Base-by-base conservation (phyloP, 2,113 vertebrate species). In the Dascyllus trimaculatus region DNA sequence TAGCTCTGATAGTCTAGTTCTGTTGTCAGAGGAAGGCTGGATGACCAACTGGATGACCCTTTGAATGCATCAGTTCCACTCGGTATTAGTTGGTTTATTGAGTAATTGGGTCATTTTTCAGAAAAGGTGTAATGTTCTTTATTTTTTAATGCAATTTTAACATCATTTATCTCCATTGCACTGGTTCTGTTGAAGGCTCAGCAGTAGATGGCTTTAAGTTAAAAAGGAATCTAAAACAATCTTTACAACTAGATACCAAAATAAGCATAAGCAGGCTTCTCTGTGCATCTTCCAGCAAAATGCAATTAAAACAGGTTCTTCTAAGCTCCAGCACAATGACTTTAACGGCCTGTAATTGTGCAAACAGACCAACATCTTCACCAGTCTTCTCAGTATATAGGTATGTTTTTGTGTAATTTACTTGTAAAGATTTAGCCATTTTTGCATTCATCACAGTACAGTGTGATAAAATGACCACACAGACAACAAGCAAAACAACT, bases 1-100 rank as follows among this genome's bases (percentile, higher is more conserved):
- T 95, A 82, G 29, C 15, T 6, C 59, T 9, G 13, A 35, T 38
- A 61, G 18, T 68, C 75, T 40, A 43, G 11, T 38, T 22, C 38
- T 60, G 18, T 45, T 70, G 46, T 62, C 21, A 11, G 21, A 21
- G 29, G n/a, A 26, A 25, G 4, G 1, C 24, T 43, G 58, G 8
- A 21, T 61, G 48, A 49, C 29, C 19, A 21, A 10, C 32, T 35
- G 11, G 40, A 15, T 15, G 13, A 21, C 48, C 19, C 40, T 62
- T 38, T 51, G 24, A 65, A 25, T 19, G 4, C 24, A 11, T 65
- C 7, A 56, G 53, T 63, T 67, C 15, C 13, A 67, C 9, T 14
- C 24, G 46, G 26, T 46, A 17, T 75, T 25, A 46, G 13, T 13
- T 15, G 13, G 21, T 17, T 19, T 7, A 21, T 9, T 24, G n/a